Percentiles rank a stretch among this genome's conserved stretches.
Evolutionary conservation across 2,888 invertebrate genomes (phyloP).

Genomic region (Nowickia ferox): DNA sequence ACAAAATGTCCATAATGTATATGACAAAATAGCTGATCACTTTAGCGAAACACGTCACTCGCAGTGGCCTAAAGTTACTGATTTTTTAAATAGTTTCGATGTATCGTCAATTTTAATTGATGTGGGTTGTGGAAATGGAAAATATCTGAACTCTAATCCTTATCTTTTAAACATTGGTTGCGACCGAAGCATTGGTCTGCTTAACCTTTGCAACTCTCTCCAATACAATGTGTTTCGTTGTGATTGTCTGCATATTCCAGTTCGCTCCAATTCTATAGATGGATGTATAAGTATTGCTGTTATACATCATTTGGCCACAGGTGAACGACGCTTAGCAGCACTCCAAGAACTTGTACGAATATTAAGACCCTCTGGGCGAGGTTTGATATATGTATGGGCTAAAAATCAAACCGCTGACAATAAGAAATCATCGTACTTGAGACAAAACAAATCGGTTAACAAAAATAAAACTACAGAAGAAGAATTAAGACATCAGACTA

Average conservation of each 20-base stretch:
- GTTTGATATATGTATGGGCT: slow-evolving; percentile 98
- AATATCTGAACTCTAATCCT: slow-evolving; percentile 88
- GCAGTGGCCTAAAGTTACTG: slow-evolving; percentile 95
- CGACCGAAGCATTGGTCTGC: slow-evolving; percentile 90
- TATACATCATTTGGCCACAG: slow-evolving; percentile 95
- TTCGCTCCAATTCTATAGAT: slow-evolving; percentile 89
- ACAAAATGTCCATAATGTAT: slow-evolving; percentile 92
- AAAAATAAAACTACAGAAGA: slow-evolving; percentile 82
- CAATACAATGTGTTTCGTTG: slow-evolving; percentile 89
- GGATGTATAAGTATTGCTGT: slow-evolving; percentile 97
- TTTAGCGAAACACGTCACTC: slow-evolving; percentile 97
- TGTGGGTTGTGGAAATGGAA: slow-evolving; percentile 99
- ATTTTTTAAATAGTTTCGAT: slow-evolving; percentile 89
- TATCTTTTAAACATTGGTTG: slow-evolving; percentile 87
- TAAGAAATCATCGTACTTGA: slow-evolving; percentile 88
- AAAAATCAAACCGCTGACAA: slow-evolving; percentile 89
- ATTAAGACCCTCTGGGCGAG: slow-evolving; percentile 88
- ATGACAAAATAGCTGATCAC: slow-evolving; percentile 96
- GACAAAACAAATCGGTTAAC: slow-evolving; percentile 85
- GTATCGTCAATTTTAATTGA: slow-evolving; percentile 91
- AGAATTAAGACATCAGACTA: slow-evolving; percentile 78
- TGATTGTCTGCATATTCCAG: slow-evolving; percentile 90
- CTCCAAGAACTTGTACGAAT: slow-evolving; percentile 90
- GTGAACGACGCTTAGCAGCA: slow-evolving; percentile 90
- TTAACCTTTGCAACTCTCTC: slow-evolving; percentile 85